Evolutionary conservation across 2,888 invertebrate species (phyloP), one percentile per base, ranked within the genome.

Genomic region (Bugulina stolonifera): DNA sequence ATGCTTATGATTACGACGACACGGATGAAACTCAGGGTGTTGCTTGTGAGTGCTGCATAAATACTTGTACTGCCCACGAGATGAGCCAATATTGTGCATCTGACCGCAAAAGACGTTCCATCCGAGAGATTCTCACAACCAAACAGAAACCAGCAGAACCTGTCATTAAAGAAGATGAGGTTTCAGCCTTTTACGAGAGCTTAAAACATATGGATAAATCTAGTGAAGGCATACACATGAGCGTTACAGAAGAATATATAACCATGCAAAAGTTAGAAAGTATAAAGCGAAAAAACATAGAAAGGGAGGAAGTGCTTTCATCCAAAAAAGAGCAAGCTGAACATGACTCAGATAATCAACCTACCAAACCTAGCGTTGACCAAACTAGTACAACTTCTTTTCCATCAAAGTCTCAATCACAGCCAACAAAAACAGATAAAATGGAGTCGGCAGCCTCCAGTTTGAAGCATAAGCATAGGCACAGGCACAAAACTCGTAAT

Each of bases 1-100:
- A n/a, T n/a, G n/a, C n/a, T n/a, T n/a, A n/a, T n/a, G n/a, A 43
- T 5, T 43, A 43, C 18, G 43, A 10, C 43, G 43, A n/a, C n/a
- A n/a, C n/a, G n/a, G n/a, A n/a, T n/a, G n/a, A n/a, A 35, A 35
- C 32, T 10, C 73, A 72, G 43, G 73, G 73, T 34, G 72, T 73
- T 32, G 69, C 72, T 54, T 73, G 73, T 32, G 73, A 73, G 54
- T 73, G 73, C 58, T 73, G 73, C 70, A 55, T 72, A 25, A 55
- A 72, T 54, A 69, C 25, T 35, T 73, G 73, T 35, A 43, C 35
- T 1, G 10, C 43, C 1, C 34, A 29, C 22, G 73, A 73, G 52
- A 54, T 73, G 22, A 27, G 34, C 22, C 72, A 73, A 34, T 73
- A 73, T 70, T 73, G 73, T 27, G 57, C 34, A 10, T 14, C 25